Evolutionary conservation across 2,888 invertebrate genomes (phyloP).

Genomic region (Limulus polyphemus): DNA sequence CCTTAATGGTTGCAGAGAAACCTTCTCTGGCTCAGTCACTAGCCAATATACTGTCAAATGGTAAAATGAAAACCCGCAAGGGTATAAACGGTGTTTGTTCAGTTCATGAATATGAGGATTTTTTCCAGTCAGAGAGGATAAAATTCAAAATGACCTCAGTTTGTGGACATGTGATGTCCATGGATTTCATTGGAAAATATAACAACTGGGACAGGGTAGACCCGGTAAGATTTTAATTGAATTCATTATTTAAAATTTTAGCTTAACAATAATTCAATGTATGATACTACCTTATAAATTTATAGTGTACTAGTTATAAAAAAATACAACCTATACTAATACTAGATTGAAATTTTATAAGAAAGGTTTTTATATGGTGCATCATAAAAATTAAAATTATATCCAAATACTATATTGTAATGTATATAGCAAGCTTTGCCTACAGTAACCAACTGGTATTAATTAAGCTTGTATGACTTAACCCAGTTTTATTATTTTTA

Average conservation of each 20-base stretch:
- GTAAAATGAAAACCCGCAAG: slow-evolving; percentile 39
- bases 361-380: too few relatives aligned
- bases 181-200: slow-evolving; percentile 83
- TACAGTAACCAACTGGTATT: too few relatives aligned
- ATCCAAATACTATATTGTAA: too few relatives aligned
- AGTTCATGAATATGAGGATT: slow-evolving; percentile 85
- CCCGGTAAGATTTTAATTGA: slow-evolving; percentile 50
- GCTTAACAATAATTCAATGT: slow-evolving; percentile 5
- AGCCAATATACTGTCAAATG: slow-evolving; percentile 70
- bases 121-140: slow-evolving; percentile 53
- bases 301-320: too few relatives aligned
- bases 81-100: slow-evolving; percentile 81
- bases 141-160: slow-evolving; percentile 94
- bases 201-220: slow-evolving; percentile 98
- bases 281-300: too few relatives aligned
- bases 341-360: too few relatives aligned
- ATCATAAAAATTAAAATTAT: too few relatives aligned
- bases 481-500: too few relatives aligned
- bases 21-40: slow-evolving; percentile 92
- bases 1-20: slow-evolving; percentile 43
- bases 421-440: too few relatives aligned
- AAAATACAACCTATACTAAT: too few relatives aligned
- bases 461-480: too few relatives aligned
- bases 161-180: slow-evolving; percentile 93
- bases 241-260: not conserved